These are phyloP conservation scores for Peromyscus aztecus DNA, from an alignment of 2,797 vertebrate species.

Conservation along the genomic window DNA sequence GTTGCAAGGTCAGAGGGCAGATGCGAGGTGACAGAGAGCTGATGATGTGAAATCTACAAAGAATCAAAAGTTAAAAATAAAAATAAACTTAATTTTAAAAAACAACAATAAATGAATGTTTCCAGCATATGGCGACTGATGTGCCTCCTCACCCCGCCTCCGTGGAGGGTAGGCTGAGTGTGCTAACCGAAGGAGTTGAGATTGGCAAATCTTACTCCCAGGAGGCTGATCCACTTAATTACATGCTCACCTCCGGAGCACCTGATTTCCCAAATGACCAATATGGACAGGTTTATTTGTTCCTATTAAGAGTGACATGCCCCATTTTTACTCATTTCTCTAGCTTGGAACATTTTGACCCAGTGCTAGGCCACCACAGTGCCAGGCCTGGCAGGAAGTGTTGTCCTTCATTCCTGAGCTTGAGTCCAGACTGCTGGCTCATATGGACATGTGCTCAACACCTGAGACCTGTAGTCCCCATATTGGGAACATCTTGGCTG, in stretches of 20 bases:
- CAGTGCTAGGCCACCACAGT: not conserved
- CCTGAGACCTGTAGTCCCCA: not conserved
- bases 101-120: not conserved
- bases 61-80: no score
- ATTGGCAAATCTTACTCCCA: not conserved
- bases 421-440: not conserved
- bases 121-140: not conserved
- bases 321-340: constrained; percentile 8
- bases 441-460: not conserved
- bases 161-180: not conserved
- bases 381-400: not conserved
- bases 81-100: not conserved
- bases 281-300: not conserved
- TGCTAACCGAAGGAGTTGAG: not conserved
- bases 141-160: not conserved
- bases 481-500: not conserved
- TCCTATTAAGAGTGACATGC: not conserved
- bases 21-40: no score
- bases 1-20: no score
- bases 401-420: not conserved
- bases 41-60: no score
- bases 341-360: not conserved
- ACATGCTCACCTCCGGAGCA: not conserved
- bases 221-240: not conserved
- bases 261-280: constrained; percentile 17